Percentiles rank a stretch among this genome's conserved stretches.
Evolutionary conservation across 2,888 invertebrate species (phyloP).

Genomic region (Blastobasis lacticolella): DNA sequence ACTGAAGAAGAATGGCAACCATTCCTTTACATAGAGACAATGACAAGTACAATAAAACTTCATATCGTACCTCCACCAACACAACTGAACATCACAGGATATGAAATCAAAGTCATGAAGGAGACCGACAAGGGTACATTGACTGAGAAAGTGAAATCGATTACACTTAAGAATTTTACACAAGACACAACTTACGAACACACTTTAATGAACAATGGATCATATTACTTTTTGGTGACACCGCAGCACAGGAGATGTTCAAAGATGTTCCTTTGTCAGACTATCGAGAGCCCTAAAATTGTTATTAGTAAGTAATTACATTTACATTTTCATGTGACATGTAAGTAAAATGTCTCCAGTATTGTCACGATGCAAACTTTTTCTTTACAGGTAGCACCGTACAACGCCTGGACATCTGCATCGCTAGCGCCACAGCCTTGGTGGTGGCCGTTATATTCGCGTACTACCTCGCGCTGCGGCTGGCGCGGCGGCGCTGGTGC

Average conservation of each 20-base stretch:
- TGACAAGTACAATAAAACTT: slow-evolving; percentile 40
- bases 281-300: slow-evolving; percentile 51
- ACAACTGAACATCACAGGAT: slow-evolving; percentile 39
- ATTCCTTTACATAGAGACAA: slow-evolving; percentile 59
- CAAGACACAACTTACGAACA: slow-evolving; percentile 31
- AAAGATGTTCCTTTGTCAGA: slow-evolving; percentile 27
- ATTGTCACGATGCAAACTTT: no score
- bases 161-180: slow-evolving; percentile 1
- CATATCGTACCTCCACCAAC: slow-evolving; percentile 55
- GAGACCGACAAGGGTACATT: slow-evolving; percentile 30
- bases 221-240: slow-evolving; percentile 49
- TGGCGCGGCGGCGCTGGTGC: slow-evolving; percentile 52
- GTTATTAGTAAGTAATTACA: slow-evolving; percentile 45
- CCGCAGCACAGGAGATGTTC: slow-evolving; percentile 41
- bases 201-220: slow-evolving; percentile 40
- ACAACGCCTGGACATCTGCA: slow-evolving; percentile 52
- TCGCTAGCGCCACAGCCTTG: slow-evolving; percentile 55
- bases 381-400: no score
- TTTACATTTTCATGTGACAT: not conserved
- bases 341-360: no score
- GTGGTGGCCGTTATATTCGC: slow-evolving; percentile 54
- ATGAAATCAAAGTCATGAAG: slow-evolving; percentile 40
- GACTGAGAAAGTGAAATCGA: slow-evolving; percentile 16
- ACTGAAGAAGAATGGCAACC: slow-evolving; percentile 54
- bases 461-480: slow-evolving; percentile 48